phyloP scores from a whole-genome alignment of 2,888 invertebrate species.

The Chaetogeoica ovagalla region DNA sequence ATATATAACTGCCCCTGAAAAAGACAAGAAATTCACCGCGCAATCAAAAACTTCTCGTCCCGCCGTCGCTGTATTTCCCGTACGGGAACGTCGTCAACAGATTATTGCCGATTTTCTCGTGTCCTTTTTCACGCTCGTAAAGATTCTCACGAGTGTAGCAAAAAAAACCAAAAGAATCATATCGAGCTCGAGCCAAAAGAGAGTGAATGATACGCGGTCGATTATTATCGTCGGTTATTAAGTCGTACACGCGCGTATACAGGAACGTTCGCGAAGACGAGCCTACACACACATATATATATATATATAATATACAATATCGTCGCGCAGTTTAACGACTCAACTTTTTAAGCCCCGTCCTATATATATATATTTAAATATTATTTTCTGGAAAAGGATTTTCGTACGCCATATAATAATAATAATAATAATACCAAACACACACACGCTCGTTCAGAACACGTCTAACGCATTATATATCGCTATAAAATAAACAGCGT shows the following conservation, averaged over 20 bases:
- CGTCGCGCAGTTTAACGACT: constrained; percentile 25
- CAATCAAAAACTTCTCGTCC: no score
- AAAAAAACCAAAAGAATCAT: no score
- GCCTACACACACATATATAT: background rate
- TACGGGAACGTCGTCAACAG: no score
- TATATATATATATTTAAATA: constrained; percentile 1
- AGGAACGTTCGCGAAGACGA: background rate
- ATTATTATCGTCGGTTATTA: constrained; percentile 1
- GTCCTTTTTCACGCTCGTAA: constrained; percentile 17
- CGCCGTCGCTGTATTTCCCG: no score
- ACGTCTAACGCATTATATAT: background rate
- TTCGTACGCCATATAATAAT: constrained; percentile 5
- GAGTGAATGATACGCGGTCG: background rate
- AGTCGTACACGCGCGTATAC: background rate
- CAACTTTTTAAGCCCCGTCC: constrained; percentile 49
- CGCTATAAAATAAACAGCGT: background rate
- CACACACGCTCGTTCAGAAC: background rate
- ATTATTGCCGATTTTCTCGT: background rate
- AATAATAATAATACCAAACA: no score
- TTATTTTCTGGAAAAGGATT: constrained; percentile 41
- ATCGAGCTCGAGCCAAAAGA: background rate
- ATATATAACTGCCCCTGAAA: no score
- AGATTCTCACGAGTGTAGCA: background rate
- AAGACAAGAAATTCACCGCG: no score
- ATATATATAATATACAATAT: background rate